Percentiles rank a stretch among this genome's conserved stretches.
Conservation (phyloP, 2,888 invertebrate genomes). For the Andrena praecox region DNA sequence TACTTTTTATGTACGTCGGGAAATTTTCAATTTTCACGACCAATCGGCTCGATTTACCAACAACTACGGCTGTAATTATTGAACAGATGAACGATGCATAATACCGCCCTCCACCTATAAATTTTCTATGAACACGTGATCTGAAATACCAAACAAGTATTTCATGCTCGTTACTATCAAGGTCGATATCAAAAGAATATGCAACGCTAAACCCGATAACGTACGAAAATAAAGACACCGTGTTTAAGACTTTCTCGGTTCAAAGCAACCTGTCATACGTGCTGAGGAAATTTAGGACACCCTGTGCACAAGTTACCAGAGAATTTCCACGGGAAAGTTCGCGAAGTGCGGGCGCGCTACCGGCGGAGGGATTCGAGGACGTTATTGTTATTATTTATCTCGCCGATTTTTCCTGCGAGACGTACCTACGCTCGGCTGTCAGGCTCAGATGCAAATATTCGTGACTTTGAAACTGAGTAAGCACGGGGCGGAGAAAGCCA, state of each 20-base stretch:
- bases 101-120: too few relatives aligned
- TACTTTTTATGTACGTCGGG: too few relatives aligned
- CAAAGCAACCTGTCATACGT: not conserved
- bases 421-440: slow-evolving; percentile 54
- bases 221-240: too few relatives aligned
- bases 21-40: too few relatives aligned
- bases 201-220: too few relatives aligned
- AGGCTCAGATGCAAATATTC: slow-evolving; percentile 63
- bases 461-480: slow-evolving; percentile 67
- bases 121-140: too few relatives aligned
- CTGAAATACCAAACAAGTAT: too few relatives aligned
- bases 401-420: slow-evolving; percentile 63
- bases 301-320: slow-evolving; percentile 31
- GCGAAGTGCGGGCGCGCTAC: slow-evolving; percentile 30
- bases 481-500: slow-evolving; percentile 20
- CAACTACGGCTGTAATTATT: too few relatives aligned
- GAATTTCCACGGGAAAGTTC: slow-evolving; percentile 50
- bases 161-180: too few relatives aligned
- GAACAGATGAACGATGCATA: too few relatives aligned
- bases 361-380: slow-evolving; percentile 11
- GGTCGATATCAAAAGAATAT: too few relatives aligned
- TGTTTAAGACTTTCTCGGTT: not conserved
- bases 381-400: slow-evolving; percentile 66
- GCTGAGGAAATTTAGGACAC: not conserved
- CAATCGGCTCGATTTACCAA: too few relatives aligned